Evolutionary conservation across 2,797 vertebrate genomes (phyloP), one percentile per base, ranked within the genome.

Genomic region (Orestias chungarensis): DNA sequence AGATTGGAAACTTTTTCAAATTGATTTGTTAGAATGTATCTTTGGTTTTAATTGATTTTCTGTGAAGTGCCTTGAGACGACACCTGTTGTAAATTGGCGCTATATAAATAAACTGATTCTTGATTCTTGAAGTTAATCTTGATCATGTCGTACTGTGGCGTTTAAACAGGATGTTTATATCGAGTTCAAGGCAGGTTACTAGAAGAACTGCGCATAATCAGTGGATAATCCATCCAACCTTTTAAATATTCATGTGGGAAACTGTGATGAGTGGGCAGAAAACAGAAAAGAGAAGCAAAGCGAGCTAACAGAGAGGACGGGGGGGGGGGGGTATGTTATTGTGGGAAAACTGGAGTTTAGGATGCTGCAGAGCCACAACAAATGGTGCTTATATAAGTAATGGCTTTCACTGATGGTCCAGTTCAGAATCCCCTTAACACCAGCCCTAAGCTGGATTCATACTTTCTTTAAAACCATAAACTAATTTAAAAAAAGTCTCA

Each of bases 161-260:
- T 81, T 76, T 44, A 67, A 78, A 75, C 78, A 79, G 83, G 85
- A 74, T 46, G 70, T 81, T 86, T 81, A 82, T 35, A 73, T 64
- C 74, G 73, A 25, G 2, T 72, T 74, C 8, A 67, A 75, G 66
- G 75, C 42, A 6, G 59, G 82, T 84, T 71, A 71, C 59, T 82
- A 0, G 47, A 80, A 65, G 50, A 85, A 74, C 74, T 69, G 76
- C 64, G 77, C 74, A 80, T 86, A 82, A 81, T 87, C 80, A 76
- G 81, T 18, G 59, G 29, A 84, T 64, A 69, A 70, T 74, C 79
- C 75, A 49, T 75, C 50, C 76, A 77, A 38, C 68, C 81, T 81
- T 64, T 67, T 86, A 87, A 85, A 76, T 80, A 82, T 87, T 83
- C 79, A 86, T 78, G 78, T 78, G 87, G 78, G 70, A 81, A 77